Evolutionary conservation across 2,888 invertebrate species (phyloP).

Genomic region (Eupithecia tripunctaria): DNA sequence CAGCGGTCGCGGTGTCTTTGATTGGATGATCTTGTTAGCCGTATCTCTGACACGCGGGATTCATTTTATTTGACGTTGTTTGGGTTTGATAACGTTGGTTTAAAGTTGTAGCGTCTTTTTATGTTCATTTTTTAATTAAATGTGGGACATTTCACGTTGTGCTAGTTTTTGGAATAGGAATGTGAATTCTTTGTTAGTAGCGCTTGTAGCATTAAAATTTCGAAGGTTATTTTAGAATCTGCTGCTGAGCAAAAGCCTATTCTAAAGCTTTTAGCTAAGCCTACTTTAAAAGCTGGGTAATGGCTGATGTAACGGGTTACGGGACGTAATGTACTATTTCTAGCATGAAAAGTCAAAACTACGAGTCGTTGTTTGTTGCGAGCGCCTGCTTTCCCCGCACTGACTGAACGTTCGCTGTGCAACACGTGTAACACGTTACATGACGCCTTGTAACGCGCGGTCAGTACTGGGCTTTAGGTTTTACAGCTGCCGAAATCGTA

Average conservation of each 20-base stretch:
- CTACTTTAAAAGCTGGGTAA: too few species aligned
- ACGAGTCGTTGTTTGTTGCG: too few species aligned
- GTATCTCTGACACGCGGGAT: conserved; percentile 25
- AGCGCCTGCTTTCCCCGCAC: too few species aligned
- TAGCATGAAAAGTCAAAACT: too few species aligned
- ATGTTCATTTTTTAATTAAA: not conserved
- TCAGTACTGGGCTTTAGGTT: too few species aligned
- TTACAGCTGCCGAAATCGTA: not conserved
- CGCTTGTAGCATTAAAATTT: not conserved
- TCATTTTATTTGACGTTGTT: conserved; percentile 34
- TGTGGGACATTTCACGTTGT: not conserved
- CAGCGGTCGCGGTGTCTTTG: conserved; percentile 39
- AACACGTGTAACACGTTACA: too few species aligned
- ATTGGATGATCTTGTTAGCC: conserved; percentile 44
- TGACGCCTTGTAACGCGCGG: too few species aligned
- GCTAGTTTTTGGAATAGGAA: not conserved
- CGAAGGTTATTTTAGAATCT: not conserved
- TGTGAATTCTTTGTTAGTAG: not conserved
- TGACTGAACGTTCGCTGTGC: too few species aligned
- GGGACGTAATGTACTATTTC: too few species aligned
- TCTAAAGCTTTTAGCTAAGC: too few species aligned
- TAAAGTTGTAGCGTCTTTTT: not conserved
- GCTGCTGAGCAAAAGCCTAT: not conserved
- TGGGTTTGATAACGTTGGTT: conserved; percentile 11
- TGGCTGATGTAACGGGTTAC: too few species aligned